Evolutionary conservation across 2,113 vertebrate species (phyloP).

Genomic region (Lichenostomus cassidix): DNA sequence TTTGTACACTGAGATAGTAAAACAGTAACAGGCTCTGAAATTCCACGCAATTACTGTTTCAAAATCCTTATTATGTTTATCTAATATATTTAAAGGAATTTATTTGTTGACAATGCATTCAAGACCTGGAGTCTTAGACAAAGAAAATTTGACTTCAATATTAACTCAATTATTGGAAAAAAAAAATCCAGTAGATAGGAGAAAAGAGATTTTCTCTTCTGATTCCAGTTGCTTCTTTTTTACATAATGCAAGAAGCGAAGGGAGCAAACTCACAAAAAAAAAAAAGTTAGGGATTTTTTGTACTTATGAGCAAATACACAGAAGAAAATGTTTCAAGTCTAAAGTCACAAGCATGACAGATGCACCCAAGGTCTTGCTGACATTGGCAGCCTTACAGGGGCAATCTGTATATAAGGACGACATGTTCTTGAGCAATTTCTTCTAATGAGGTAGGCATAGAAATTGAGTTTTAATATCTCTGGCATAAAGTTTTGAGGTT

Average conservation of each 20-base stretch:
- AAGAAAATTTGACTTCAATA: background rate
- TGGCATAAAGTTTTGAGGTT: background rate
- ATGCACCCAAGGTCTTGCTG: constrained; percentile 59
- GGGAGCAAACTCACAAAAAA: background rate
- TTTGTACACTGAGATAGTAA: background rate
- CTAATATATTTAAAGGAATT: background rate
- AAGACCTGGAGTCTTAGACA: background rate
- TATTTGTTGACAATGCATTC: background rate
- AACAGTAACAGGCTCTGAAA: background rate
- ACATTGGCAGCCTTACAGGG: constrained; percentile 55
- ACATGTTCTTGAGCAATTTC: constrained; percentile 18
- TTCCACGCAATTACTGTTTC: background rate
- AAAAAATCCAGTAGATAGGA: background rate
- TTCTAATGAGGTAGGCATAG: background rate
- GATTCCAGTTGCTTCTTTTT: background rate
- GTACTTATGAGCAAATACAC: background rate
- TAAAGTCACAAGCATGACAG: constrained; percentile 4
- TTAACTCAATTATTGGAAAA: background rate
- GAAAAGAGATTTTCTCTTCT: background rate
- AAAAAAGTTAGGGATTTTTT: background rate
- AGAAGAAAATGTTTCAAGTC: background rate
- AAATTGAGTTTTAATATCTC: constrained; percentile 32
- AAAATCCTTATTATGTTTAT: background rate
- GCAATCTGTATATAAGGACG: constrained; percentile 2
- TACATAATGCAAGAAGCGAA: background rate